Conservation (phyloP, 2,797 vertebrate genomes). For the Acanthopagrus latus region DNA sequence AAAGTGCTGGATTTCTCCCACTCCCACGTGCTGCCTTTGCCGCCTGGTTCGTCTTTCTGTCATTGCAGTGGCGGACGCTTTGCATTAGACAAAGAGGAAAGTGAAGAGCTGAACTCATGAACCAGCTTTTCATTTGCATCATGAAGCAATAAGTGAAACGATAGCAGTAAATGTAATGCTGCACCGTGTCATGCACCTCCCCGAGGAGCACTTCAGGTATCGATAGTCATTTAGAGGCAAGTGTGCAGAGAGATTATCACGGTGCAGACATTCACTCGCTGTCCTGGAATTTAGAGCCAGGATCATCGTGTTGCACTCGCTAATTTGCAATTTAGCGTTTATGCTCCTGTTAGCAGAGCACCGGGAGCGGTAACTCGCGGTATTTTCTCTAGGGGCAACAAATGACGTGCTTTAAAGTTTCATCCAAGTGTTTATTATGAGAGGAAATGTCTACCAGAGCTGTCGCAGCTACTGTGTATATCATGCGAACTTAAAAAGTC, state of each 20-base stretch:
- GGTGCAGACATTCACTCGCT: neutral
- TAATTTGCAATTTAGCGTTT: neutral
- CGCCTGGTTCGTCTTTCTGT: neutral
- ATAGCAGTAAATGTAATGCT: constrained; percentile 18
- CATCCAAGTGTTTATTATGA: neutral
- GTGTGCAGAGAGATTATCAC: neutral
- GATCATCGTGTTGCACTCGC: neutral
- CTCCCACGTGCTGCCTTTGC: neutral
- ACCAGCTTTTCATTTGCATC: constrained; percentile 66
- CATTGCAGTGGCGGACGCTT: constrained; percentile 29
- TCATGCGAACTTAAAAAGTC: neutral
- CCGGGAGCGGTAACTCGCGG: too few relatives aligned
- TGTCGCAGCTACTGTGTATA: neutral
- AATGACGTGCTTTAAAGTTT: neutral
- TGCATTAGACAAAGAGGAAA: constrained; percentile 56
- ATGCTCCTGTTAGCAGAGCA: too few relatives aligned
- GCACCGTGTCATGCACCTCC: constrained; percentile 12
- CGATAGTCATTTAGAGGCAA: neutral
- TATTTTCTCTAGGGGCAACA: neutral
- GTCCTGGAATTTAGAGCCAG: constrained; percentile 10
- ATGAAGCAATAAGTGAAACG: constrained; percentile 30
- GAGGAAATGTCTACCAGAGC: neutral
- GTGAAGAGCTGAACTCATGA: constrained; percentile 23
- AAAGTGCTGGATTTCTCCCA: neutral
- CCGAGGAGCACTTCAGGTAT: constrained; percentile 15